Evolutionary conservation across 2,113 vertebrate species (phyloP).

Genomic region (Bothrops jararaca): DNA sequence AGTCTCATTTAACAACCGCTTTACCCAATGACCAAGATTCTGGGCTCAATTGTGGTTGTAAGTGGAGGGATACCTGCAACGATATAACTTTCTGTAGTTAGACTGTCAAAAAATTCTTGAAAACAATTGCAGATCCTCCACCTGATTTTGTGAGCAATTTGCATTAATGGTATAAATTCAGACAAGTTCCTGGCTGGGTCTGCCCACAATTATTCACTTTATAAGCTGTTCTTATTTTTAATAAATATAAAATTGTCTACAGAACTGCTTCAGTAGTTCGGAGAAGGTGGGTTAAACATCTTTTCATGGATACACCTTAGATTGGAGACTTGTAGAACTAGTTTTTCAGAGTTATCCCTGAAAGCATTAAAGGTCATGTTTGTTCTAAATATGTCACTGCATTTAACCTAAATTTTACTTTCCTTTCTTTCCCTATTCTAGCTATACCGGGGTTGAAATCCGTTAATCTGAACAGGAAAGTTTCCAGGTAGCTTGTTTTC

Average conservation of each 20-base stretch:
- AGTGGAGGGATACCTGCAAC: not conserved
- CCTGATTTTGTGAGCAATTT: not conserved
- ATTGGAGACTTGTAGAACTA: not conserved
- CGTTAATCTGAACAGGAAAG: not conserved
- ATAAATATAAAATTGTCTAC: not conserved
- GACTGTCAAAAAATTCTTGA: not conserved
- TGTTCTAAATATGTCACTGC: not conserved
- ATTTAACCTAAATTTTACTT: not conserved
- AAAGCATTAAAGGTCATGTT: not conserved
- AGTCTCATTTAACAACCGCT: not conserved
- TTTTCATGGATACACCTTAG: not conserved
- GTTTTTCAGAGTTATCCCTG: not conserved
- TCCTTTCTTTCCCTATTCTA: not conserved
- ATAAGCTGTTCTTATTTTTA: not conserved
- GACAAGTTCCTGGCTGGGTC: not conserved
- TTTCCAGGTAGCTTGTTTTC: not conserved
- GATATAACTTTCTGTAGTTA: not conserved
- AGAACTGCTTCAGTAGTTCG: not conserved
- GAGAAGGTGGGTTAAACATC: not conserved
- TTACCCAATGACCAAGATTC: not conserved
- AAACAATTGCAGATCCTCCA: not conserved
- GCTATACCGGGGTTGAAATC: not conserved
- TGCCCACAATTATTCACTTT: not conserved
- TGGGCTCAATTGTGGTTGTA: not conserved
- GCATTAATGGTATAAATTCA: not conserved